Evolutionary conservation across 92 coral and sea anemone genomes (phyloP).

Genomic region (Blastomussa wellsi): DNA sequence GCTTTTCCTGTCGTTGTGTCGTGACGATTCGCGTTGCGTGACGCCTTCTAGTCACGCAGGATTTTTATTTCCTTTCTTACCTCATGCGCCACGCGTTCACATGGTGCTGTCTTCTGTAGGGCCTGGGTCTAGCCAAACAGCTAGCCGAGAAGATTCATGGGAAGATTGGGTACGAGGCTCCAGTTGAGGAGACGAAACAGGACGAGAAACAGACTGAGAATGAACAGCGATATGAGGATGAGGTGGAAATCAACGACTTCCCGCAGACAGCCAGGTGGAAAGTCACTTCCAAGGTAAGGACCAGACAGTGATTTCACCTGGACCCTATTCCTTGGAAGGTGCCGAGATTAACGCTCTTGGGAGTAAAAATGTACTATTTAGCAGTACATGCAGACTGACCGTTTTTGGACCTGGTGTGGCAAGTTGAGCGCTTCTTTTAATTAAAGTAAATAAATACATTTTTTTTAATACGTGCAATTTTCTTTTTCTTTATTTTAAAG

Average conservation of each 20-base stretch:
- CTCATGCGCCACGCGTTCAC: background rate
- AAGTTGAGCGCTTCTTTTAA: too few relatives aligned
- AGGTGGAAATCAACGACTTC: slow-evolving; percentile 94
- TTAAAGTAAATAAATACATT: too few relatives aligned
- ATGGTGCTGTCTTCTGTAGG: slow-evolving; percentile 48
- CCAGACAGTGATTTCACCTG: background rate
- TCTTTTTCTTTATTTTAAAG: slow-evolving; percentile 10
- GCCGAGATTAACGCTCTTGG: background rate
- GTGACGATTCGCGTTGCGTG: too few relatives aligned
- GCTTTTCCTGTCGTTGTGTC: too few relatives aligned
- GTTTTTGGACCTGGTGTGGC: too few relatives aligned
- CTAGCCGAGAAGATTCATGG: slow-evolving; percentile 95
- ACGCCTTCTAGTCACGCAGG: background rate
- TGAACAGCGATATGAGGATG: slow-evolving; percentile 95
- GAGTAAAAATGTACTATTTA: background rate
- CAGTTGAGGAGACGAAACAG: slow-evolving; percentile 86
- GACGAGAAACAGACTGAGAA: slow-evolving; percentile 74
- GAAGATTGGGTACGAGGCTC: slow-evolving; percentile 91
- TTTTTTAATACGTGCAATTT: background rate
- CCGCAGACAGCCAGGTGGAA: slow-evolving; percentile 99
- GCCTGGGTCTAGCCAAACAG: slow-evolving; percentile 97
- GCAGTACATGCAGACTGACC: too few relatives aligned
- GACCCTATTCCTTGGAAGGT: background rate
- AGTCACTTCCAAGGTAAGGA: slow-evolving; percentile 93
- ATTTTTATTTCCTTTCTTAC: background rate